Percentiles rank a stretch among this genome's conserved stretches.
Evolutionary conservation across 2,888 invertebrate genomes (phyloP).

Genomic region (Hipparchia sbordonii): DNA sequence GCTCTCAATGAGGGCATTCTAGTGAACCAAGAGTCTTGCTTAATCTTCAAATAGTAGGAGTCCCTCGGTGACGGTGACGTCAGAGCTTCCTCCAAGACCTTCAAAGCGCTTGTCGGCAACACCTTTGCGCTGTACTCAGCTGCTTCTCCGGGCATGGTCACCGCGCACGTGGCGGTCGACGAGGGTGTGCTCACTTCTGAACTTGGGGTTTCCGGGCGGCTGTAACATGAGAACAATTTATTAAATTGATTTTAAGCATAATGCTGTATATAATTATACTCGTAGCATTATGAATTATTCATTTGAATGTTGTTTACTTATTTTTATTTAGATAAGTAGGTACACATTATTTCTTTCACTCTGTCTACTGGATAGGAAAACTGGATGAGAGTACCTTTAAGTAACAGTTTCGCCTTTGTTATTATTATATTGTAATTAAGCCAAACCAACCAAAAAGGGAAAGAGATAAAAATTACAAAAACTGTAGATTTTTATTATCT

Average conservation of each 20-base stretch:
- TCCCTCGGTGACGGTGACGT: slow-evolving; percentile 82
- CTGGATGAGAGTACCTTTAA: too few species aligned
- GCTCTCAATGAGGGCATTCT: slow-evolving; percentile 78
- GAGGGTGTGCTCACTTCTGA: slow-evolving; percentile 68
- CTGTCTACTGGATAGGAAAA: too few species aligned
- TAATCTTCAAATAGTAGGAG: slow-evolving; percentile 76
- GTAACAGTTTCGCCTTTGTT: too few species aligned
- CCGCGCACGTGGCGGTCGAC: slow-evolving; percentile 72
- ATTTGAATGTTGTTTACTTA: too few species aligned
- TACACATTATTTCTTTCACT: too few species aligned
- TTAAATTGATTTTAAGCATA: background rate
- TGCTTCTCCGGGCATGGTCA: slow-evolving; percentile 82
- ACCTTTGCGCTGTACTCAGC: slow-evolving; percentile 86
- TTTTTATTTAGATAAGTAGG: too few species aligned
- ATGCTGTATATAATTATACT: too few species aligned
- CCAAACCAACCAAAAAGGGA: too few species aligned
- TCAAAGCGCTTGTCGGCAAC: slow-evolving; percentile 83
- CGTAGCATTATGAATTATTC: too few species aligned
- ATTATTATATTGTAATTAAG: too few species aligned
- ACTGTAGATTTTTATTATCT: too few species aligned
- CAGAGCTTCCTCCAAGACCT: slow-evolving; percentile 85
- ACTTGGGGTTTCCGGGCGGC: slow-evolving; percentile 76
- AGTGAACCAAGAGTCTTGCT: slow-evolving; percentile 79
- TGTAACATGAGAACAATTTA: slow-evolving; percentile 46
- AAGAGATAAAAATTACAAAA: too few species aligned